A percentile compares a stretch with the other conserved stretches of the same genome.
Conservation (phyloP, 2,797 vertebrate genomes). For the Thripadectes ignobilis region DNA sequence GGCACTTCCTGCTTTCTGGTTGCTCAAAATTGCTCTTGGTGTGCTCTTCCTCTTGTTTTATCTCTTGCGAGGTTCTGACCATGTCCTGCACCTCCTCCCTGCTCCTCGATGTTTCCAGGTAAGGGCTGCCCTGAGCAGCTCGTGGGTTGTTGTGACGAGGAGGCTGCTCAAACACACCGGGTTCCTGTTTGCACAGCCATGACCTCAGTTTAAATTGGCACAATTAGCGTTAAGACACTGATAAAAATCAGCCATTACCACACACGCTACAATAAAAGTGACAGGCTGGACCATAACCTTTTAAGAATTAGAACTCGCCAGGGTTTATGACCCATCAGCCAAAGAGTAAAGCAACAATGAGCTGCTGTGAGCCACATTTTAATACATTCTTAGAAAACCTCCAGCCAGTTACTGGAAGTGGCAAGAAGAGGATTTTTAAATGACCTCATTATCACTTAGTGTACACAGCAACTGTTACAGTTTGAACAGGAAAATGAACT, state of each 20-base stretch:
- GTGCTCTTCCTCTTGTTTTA: not conserved
- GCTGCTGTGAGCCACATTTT: not conserved
- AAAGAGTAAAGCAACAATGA: not conserved
- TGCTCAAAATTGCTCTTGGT: not conserved
- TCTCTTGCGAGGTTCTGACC: not conserved
- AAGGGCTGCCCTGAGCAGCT: not conserved
- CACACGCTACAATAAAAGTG: not conserved
- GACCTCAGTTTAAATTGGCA: not conserved
- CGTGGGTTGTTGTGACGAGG: not conserved
- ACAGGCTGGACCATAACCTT: not conserved
- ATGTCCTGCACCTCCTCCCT: not conserved
- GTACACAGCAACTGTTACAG: not conserved
- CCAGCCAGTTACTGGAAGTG: not conserved
- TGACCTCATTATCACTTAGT: slow-evolving; percentile 25
- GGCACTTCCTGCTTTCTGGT: not conserved
- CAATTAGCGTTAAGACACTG: not conserved
- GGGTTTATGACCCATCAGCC: not conserved
- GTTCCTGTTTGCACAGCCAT: not conserved
- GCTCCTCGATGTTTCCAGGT: too few species aligned
- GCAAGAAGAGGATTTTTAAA: slow-evolving; percentile 33
- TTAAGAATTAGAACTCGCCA: not conserved
- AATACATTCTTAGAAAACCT: not conserved
- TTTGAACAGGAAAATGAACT: slow-evolving; percentile 6
- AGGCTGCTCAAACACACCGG: not conserved
- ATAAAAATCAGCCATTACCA: not conserved